Percentiles rank a stretch among this genome's conserved stretches.
phyloP scores from a whole-genome alignment of 2,888 invertebrate species.

The Girardia tigrina region DNA sequence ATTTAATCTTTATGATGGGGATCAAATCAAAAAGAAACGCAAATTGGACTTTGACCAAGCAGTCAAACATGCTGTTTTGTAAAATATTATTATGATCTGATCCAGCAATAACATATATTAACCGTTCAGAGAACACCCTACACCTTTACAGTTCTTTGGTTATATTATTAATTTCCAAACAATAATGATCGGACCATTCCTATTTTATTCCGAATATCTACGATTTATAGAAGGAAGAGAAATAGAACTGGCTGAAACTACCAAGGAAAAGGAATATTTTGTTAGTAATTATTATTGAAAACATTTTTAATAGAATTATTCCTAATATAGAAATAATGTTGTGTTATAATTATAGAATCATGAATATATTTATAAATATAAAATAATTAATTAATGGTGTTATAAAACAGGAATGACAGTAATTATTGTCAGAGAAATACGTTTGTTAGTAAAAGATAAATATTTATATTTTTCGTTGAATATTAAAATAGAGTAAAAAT shows the following conservation, averaged over 20 bases:
- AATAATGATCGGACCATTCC: conserved; percentile 24
- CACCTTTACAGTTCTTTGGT: conserved; percentile 9
- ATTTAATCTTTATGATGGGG: conserved; percentile 76
- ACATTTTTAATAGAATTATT: too few relatives aligned
- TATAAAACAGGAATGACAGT: too few relatives aligned
- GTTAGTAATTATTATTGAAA: neutral
- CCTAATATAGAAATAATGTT: too few relatives aligned
- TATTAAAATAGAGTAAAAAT: too few relatives aligned
- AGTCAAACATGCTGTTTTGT: neutral
- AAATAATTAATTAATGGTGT: too few relatives aligned
- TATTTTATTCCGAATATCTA: conserved; percentile 17
- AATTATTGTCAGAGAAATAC: too few relatives aligned
- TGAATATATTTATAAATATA: too few relatives aligned
- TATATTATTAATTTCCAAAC: conserved; percentile 27
- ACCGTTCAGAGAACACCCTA: conserved; percentile 3
- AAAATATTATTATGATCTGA: too few relatives aligned
- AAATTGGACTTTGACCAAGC: neutral
- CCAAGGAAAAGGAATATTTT: conserved; percentile 17
- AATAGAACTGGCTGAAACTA: neutral
- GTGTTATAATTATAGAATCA: too few relatives aligned
- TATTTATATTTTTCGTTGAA: too few relatives aligned
- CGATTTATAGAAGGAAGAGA: conserved; percentile 26
- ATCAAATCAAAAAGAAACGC: conserved; percentile 40
- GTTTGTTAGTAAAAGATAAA: too few relatives aligned
- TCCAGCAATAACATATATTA: too few relatives aligned